A percentile compares a stretch with the other conserved stretches of the same genome.
These are phyloP conservation scores for Amblyopsis rosae DNA, from an alignment of 2,113 vertebrate species.

Conservation along the genomic window DNA sequence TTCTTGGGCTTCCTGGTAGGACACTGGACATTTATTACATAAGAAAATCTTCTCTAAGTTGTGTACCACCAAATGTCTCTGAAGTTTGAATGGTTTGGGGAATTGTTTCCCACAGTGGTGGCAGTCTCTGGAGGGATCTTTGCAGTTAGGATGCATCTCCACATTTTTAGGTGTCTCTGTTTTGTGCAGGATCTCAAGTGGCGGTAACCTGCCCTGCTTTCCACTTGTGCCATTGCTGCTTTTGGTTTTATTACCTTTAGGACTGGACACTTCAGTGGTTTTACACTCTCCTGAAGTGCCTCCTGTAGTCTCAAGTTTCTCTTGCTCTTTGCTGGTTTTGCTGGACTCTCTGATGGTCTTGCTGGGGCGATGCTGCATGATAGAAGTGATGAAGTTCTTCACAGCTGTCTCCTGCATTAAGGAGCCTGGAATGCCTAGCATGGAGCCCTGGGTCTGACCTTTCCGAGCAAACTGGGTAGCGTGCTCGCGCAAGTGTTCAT, in stretches of 20 bases:
- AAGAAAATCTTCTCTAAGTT: slow-evolving; percentile 94
- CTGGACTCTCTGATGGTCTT: slow-evolving; percentile 70
- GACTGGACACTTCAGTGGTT: slow-evolving; percentile 59
- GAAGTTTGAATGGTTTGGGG: slow-evolving; percentile 97
- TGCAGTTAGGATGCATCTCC: slow-evolving; percentile 90
- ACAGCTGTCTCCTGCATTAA: slow-evolving; percentile 81
- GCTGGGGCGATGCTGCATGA: slow-evolving; percentile 81
- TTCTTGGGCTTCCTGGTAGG: slow-evolving; percentile 86
- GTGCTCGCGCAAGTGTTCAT: slow-evolving; percentile 93
- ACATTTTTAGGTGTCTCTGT: slow-evolving; percentile 76
- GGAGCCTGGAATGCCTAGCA: slow-evolving; percentile 80
- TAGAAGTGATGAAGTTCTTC: slow-evolving; percentile 85
- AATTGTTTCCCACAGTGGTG: slow-evolving; percentile 98
- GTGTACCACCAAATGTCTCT: slow-evolving; percentile 95
- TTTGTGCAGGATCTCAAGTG: slow-evolving; percentile 74
- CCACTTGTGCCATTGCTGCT: slow-evolving; percentile 48
- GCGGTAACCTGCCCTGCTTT: slow-evolving; percentile 62
- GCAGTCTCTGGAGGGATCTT: slow-evolving; percentile 95
- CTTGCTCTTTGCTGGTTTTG: slow-evolving; percentile 64
- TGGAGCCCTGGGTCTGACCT: slow-evolving; percentile 84
- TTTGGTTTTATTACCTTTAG: slow-evolving; percentile 63
- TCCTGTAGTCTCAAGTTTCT: slow-evolving; percentile 57
- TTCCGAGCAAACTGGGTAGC: slow-evolving; percentile 91
- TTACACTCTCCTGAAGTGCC: slow-evolving; percentile 51
- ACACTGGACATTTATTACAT: slow-evolving; percentile 90